Base-by-base conservation (phyloP, 2,797 vertebrate species). In the Sandelia bainsii region DNA sequence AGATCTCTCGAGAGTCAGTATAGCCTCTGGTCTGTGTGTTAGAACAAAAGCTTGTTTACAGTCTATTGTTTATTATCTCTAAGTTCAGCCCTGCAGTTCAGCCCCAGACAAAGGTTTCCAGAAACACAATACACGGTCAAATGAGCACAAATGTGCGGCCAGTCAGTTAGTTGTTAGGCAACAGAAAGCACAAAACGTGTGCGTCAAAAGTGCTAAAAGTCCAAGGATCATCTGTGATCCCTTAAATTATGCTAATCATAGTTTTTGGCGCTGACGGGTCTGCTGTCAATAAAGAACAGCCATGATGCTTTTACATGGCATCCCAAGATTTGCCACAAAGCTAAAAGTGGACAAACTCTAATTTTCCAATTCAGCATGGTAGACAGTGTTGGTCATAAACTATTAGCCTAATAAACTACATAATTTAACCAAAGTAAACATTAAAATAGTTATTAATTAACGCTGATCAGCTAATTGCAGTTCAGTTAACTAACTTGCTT, bases 151-250 rank as follows among this genome's bases (percentile, higher is more conserved):
- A 58, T 40, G 62, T 58, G 37, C 46, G 25, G 63, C 44, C 9
- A 57, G 32, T 45, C 8, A 40, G 23, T 80, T 56, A 0, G 37
- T 48, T 48, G 39, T 19, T 4, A 7, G 37, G 20, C 60, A 39
- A 32, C 29, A 14, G 40, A 65, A 68, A 27, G 19, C 46, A 25
- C 22, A 45, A 44, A 22, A 12, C 20, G 19, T 60, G 25, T 40
- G 19, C 27, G 8, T 64, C 49, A 69, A 34, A n/a, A 65, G 40
- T 25, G 44, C 12, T 14, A 29, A 8, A 50, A 57, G 60, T 58
- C 45, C 58, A 67, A 71, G 34, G 13, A 50, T 78, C 42, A 39
- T 25, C 27, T 34, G 37, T 9, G n/a, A 22, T 44, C 60, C 27
- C 17, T 49, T 45, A 10, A n/a, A 40, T 53, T 25, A 12, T 3